Conservation (phyloP, 2,797 vertebrate species). For the Sebastes hopkinsi region DNA sequence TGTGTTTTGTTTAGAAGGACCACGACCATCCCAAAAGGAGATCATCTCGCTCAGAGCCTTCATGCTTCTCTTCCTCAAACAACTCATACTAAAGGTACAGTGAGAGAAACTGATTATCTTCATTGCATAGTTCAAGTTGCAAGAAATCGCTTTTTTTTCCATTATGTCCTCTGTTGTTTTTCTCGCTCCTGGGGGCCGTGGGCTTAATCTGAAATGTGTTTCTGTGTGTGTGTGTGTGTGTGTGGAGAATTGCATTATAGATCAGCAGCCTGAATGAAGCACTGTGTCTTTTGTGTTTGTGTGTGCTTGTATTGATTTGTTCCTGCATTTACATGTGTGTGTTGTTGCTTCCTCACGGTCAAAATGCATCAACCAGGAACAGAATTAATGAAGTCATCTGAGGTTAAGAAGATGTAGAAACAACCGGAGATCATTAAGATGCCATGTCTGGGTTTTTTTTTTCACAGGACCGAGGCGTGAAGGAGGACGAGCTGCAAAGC, state of each 20-base stretch:
- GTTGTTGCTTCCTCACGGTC: background rate
- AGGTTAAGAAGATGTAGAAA: conserved; percentile 35
- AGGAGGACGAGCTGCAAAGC: conserved; percentile 99
- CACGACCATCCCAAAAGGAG: conserved; percentile 97
- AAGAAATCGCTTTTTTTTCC: conserved; percentile 28
- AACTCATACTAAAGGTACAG: conserved; percentile 96
- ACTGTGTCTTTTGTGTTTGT: conserved; percentile 26
- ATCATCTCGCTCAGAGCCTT: conserved; percentile 97
- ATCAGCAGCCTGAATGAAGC: conserved; percentile 38
- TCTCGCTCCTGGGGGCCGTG: background rate
- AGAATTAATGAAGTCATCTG: conserved; percentile 21
- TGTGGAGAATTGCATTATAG: conserved; percentile 56
- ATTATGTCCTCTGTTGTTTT: conserved; percentile 42
- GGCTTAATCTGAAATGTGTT: conserved; percentile 37
- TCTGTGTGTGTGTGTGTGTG: conserved; percentile 23
- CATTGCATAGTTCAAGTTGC: conserved; percentile 13
- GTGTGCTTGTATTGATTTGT: conserved; percentile 36
- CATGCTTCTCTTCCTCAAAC: conserved; percentile 99
- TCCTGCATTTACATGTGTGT: conserved; percentile 17
- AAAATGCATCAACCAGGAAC: conserved; percentile 10
- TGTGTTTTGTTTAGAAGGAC: conserved; percentile 88
- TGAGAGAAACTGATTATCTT: conserved; percentile 24
- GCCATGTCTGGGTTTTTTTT: background rate
- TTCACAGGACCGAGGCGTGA: conserved; percentile 94
- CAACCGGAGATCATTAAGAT: background rate